Percentiles rank a stretch among this genome's conserved stretches.
Evolutionary conservation across 30 jellyfish, hydroid and myxozoan species (phyloP).

Genomic region (Catostylus mosaicus): DNA sequence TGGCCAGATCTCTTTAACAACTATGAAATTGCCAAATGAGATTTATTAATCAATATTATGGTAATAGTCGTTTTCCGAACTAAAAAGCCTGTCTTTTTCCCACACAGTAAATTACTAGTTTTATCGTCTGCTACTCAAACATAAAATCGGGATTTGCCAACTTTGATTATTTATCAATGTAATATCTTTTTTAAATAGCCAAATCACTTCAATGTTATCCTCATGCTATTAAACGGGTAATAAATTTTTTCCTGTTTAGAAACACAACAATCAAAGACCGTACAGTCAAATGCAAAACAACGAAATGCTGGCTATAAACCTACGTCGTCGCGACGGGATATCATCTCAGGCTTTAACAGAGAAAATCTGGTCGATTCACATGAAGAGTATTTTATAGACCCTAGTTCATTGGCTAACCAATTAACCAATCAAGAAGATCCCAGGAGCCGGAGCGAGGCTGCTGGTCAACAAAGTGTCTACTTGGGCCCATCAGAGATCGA

Average conservation of each 20-base stretch:
- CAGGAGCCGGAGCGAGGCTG: slow-evolving; percentile 17
- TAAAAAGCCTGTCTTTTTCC: no score
- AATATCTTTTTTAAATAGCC: no score
- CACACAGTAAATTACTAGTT: no score
- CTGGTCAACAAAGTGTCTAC: slow-evolving; percentile 33
- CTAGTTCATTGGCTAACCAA: slow-evolving; percentile 28
- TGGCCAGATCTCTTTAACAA: no score
- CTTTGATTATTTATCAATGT: no score
- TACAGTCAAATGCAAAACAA: neutral
- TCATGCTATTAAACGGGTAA: no score
- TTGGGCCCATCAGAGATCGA: slow-evolving; percentile 21
- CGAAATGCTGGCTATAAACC: neutral
- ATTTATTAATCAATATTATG: no score
- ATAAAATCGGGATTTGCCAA: no score
- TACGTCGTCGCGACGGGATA: slow-evolving; percentile 25
- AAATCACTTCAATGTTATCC: no score
- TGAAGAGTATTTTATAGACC: slow-evolving; percentile 27
- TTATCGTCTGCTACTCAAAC: no score
- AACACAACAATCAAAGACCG: neutral
- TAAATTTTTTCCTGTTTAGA: neutral
- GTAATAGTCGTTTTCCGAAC: no score
- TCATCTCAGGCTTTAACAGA: slow-evolving; percentile 49
- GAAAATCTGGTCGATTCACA: slow-evolving; percentile 48
- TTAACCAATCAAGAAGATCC: slow-evolving; percentile 21
- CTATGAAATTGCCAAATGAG: no score